These are phyloP conservation scores for Amphipoea oculea DNA, from an alignment of 2,888 invertebrate genomes.

Conservation along the genomic window DNA sequence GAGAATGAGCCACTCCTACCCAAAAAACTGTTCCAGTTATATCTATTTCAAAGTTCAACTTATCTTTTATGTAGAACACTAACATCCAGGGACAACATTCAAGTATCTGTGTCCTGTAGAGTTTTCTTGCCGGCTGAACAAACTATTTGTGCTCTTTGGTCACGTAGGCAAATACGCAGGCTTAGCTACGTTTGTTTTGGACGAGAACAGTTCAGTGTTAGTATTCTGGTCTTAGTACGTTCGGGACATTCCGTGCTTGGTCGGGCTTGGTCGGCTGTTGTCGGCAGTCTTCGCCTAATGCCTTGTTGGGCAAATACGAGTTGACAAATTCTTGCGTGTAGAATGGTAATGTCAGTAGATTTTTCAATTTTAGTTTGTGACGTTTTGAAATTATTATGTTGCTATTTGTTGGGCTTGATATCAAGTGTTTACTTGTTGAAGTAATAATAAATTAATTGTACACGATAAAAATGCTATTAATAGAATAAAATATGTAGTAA, in stretches of 20 bases:
- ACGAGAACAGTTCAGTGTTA: constrained; percentile 40
- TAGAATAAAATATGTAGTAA: constrained; percentile 20
- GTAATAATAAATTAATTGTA: background rate
- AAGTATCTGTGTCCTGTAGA: constrained; percentile 60
- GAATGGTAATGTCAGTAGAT: constrained; percentile 43
- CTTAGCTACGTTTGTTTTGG: constrained; percentile 66
- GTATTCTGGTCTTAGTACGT: constrained; percentile 55
- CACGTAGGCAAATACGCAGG: constrained; percentile 66
- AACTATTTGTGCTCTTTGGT: constrained; percentile 61
- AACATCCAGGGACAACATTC: constrained; percentile 31
- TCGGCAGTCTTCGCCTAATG: constrained; percentile 57
- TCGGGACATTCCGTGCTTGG: constrained; percentile 39
- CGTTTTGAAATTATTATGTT: constrained; percentile 13
- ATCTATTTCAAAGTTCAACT: constrained; percentile 38
- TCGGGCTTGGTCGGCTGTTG: constrained; percentile 39
- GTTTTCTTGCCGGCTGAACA: constrained; percentile 57
- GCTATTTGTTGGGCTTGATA: constrained; percentile 14
- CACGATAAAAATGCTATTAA: constrained; percentile 27
- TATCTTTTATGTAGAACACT: constrained; percentile 36
- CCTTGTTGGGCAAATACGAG: constrained; percentile 42
- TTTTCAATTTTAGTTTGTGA: constrained; percentile 38
- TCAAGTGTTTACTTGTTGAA: constrained; percentile 21
- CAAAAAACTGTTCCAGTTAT: constrained; percentile 7
- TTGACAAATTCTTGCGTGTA: constrained; percentile 46
- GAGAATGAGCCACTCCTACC: background rate